Percentiles rank a stretch among this genome's conserved stretches.
Conservation (phyloP, 2,797 vertebrate genomes). For the Moxostoma hubbsi region DNA sequence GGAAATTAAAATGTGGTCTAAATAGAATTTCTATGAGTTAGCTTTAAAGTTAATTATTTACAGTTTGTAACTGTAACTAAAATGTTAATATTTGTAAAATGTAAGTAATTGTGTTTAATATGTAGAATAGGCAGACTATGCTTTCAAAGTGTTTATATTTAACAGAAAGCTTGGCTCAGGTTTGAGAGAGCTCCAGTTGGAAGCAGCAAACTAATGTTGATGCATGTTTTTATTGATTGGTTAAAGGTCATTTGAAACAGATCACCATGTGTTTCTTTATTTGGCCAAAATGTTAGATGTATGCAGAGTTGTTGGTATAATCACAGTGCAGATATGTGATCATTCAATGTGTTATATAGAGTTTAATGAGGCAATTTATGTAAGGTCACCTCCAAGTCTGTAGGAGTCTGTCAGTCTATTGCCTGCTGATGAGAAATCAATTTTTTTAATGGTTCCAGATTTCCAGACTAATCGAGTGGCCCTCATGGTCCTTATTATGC, state of each 20-base stretch:
- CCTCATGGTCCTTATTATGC: too few relatives aligned
- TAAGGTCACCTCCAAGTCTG: background rate
- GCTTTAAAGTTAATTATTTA: too few relatives aligned
- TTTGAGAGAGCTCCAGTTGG: conserved; percentile 23
- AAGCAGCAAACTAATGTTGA: conserved; percentile 19
- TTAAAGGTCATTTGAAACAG: conserved; percentile 15
- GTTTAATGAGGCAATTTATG: conserved; percentile 19
- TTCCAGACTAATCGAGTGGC: conserved; percentile 13
- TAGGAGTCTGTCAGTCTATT: background rate
- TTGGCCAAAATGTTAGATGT: conserved; percentile 10
- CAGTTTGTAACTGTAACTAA: too few relatives aligned
- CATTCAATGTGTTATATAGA: background rate
- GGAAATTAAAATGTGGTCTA: background rate
- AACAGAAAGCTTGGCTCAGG: conserved; percentile 13
- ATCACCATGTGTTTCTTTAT: background rate
- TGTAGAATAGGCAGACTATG: too few relatives aligned
- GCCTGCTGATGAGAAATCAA: background rate
- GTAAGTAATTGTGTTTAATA: too few relatives aligned
- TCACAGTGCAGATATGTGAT: background rate
- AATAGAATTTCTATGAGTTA: background rate
- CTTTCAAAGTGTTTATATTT: conserved; percentile 1
- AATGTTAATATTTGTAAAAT: too few relatives aligned
- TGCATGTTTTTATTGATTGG: conserved; percentile 23
- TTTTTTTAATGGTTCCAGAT: conserved; percentile 15
- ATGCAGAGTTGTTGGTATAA: conserved; percentile 1